phyloP scores from a whole-genome alignment of 2,113 vertebrate genomes.

The Leiothrix lutea region DNA sequence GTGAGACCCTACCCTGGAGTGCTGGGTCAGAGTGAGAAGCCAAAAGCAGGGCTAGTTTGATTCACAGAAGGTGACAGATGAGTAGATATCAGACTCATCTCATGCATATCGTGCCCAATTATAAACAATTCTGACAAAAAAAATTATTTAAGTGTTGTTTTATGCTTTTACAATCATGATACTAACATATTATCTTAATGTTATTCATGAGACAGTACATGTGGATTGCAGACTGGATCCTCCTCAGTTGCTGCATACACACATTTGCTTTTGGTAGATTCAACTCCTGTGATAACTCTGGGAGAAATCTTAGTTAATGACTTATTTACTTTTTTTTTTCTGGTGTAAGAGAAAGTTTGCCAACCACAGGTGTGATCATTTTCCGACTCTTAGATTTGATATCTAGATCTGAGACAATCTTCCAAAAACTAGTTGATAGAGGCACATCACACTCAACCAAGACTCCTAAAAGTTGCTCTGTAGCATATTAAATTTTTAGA shows the following conservation, averaged over 20 bases:
- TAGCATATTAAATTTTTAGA: not conserved
- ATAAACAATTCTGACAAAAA: not conserved
- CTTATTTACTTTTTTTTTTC: not conserved
- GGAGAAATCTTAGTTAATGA: not conserved
- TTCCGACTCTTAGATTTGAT: not conserved
- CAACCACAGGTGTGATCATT: not conserved
- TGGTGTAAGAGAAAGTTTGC: not conserved
- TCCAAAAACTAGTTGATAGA: not conserved
- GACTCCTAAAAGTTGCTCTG: not conserved
- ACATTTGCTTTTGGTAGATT: not conserved
- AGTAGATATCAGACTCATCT: not conserved
- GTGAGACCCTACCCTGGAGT: not conserved
- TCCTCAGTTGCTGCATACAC: not conserved
- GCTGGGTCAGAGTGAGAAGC: not conserved
- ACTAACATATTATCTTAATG: not conserved
- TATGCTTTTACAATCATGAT: not conserved
- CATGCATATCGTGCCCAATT: accelerated
- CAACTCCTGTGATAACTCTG: not conserved
- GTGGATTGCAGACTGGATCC: not conserved
- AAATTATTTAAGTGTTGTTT: not conserved
- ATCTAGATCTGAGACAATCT: not conserved
- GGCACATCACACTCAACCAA: not conserved
- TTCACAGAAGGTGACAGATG: too few relatives aligned
- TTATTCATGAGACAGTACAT: not conserved
- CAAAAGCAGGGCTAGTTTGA: not conserved